Conservation (phyloP, 1,140 invertebrate species). For the Thaumatotibia leucotreta region DNA sequence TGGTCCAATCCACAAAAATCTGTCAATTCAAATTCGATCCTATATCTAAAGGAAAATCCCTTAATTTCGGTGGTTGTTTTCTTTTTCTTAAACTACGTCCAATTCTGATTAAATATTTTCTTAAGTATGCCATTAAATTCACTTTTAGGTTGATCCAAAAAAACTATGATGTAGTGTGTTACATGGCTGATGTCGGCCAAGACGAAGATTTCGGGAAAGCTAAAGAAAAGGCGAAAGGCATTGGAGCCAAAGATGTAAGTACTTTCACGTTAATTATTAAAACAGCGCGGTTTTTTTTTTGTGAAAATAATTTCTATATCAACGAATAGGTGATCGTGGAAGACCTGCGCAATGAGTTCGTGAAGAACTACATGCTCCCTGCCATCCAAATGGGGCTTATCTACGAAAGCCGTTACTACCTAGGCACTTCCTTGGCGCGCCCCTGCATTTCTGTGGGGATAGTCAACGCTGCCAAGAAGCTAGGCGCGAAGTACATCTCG, state of each 20-base stretch:
- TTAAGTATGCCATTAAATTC: neutral
- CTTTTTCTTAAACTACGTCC: no score
- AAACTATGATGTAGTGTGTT: slow-evolving; percentile 87
- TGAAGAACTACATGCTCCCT: slow-evolving; percentile 86
- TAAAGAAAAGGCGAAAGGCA: slow-evolving; percentile 82
- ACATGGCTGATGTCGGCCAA: slow-evolving; percentile 89
- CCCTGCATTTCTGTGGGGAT: slow-evolving; percentile 88
- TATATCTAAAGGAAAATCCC: no score
- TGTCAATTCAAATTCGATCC: no score
- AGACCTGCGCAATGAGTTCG: slow-evolving; percentile 83
- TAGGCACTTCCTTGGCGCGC: slow-evolving; percentile 88
- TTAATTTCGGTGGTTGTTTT: no score
- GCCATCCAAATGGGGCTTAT: slow-evolving; percentile 85
- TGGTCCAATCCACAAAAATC: no score
- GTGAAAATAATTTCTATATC: no score
- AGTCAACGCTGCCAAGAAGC: slow-evolving; percentile 77
- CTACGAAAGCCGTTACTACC: slow-evolving; percentile 88
- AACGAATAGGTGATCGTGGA: slow-evolving; percentile 79
- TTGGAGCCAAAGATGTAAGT: slow-evolving; percentile 86
- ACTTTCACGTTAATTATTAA: no score
- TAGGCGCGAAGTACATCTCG: slow-evolving; percentile 81
- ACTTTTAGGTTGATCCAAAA: slow-evolving; percentile 81
- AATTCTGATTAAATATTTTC: no score
- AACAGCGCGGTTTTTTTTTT: neutral
- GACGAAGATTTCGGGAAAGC: slow-evolving; percentile 87